phyloP scores from a whole-genome alignment of 2,113 vertebrate genomes.

The Numenius arquata region DNA sequence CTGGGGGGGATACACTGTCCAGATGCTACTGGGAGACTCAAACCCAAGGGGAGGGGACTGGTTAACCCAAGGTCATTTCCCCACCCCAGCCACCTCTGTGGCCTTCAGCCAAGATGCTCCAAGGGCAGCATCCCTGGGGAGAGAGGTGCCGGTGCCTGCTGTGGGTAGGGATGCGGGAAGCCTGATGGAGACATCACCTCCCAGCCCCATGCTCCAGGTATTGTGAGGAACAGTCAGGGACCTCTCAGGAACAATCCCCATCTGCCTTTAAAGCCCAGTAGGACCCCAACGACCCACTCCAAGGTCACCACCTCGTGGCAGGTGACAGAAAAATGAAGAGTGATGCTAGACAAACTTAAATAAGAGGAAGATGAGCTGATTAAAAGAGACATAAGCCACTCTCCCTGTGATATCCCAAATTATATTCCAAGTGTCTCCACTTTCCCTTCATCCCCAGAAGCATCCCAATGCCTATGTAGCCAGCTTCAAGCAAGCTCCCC shows the following conservation, averaged over 20 bases:
- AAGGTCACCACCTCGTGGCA: neutral
- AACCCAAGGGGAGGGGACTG: neutral
- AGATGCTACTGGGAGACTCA: neutral
- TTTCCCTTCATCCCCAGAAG: neutral
- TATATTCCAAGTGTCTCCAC: neutral
- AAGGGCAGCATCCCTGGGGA: neutral
- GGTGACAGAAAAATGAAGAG: neutral
- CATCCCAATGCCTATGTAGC: neutral
- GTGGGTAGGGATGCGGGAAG: rapidly evolving
- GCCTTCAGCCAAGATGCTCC: neutral
- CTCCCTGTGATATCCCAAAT: neutral
- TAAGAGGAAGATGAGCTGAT: neutral
- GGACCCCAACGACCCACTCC: neutral
- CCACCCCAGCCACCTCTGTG: neutral
- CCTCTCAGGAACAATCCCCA: rapidly evolving
- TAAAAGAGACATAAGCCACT: neutral
- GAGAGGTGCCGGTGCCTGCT: rapidly evolving
- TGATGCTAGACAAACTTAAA: neutral
- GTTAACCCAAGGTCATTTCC: neutral
- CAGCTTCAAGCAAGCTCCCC: neutral
- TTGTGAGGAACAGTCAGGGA: rapidly evolving
- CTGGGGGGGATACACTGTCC: neutral
- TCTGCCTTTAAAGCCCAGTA: neutral
- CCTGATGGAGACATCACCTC: neutral
- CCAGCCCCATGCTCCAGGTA: neutral